A percentile compares a stretch with the other conserved stretches of the same genome.
These are phyloP conservation scores for Thumatha senex DNA, from an alignment of 2,888 invertebrate species.

Conservation along the genomic window DNA sequence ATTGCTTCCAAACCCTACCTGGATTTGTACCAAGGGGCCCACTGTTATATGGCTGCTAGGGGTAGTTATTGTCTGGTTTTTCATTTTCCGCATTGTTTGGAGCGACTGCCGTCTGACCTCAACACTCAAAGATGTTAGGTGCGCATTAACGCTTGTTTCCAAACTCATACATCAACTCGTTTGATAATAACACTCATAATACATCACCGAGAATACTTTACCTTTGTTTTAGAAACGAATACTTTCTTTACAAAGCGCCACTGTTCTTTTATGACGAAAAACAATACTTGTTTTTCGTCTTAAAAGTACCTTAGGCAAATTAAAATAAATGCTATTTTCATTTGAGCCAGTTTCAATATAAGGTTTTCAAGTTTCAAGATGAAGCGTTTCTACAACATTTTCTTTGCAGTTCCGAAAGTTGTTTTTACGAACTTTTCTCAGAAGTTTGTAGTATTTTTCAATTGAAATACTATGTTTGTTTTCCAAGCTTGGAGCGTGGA, in stretches of 20 bases:
- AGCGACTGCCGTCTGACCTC: no score
- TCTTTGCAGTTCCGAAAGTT: conserved; percentile 11
- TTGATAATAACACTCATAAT: conserved; percentile 9
- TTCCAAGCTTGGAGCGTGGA: conserved; percentile 4
- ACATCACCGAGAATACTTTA: conserved; percentile 14
- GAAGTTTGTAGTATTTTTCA: neutral
- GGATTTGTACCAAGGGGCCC: no score
- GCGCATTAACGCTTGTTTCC: conserved; percentile 3
- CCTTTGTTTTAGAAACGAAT: conserved; percentile 25
- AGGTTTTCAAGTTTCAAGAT: conserved; percentile 16
- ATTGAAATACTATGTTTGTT: conserved; percentile 11
- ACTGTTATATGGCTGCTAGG: no score
- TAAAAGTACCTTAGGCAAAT: neutral
- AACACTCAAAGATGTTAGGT: neutral
- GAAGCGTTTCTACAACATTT: conserved; percentile 16
- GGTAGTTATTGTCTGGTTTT: no score
- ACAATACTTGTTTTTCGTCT: conserved; percentile 7
- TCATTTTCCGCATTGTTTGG: no score
- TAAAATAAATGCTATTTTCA: conserved; percentile 2
- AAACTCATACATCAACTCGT: conserved; percentile 2
- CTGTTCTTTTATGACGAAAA: conserved; percentile 17
- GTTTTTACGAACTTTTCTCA: neutral
- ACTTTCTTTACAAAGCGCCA: conserved; percentile 23
- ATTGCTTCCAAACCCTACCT: no score
- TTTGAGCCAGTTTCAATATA: neutral